These are phyloP conservation scores for Cotesia typhae DNA, from an alignment of 1,140 invertebrate genomes.

Conservation along the genomic window DNA sequence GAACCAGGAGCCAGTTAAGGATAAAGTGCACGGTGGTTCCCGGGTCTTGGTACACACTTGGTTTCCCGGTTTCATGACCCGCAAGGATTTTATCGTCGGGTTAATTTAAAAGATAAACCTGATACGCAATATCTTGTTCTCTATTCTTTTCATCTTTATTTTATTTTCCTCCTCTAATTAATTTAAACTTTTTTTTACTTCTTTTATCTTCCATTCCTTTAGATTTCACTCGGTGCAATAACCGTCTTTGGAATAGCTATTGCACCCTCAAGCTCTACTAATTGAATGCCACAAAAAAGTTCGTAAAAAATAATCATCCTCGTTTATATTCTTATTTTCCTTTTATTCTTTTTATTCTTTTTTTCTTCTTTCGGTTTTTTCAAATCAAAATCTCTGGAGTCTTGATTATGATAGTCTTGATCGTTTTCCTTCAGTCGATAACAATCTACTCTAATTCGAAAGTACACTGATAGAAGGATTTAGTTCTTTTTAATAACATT, in stretches of 20 bases:
- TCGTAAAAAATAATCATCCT: not conserved
- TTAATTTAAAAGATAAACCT: constrained; percentile 40
- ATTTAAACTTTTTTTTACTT: not conserved
- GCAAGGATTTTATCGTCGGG: constrained; percentile 33
- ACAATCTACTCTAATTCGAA: too few species aligned
- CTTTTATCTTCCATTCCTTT: constrained; percentile 8
- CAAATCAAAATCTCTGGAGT: too few species aligned
- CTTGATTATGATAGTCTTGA: too few species aligned
- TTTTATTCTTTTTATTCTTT: not conserved
- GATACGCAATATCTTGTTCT: constrained; percentile 28
- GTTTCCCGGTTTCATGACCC: not conserved
- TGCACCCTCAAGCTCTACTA: constrained; percentile 25
- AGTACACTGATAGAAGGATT: too few species aligned
- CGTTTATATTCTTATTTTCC: too few species aligned
- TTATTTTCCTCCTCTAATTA: constrained; percentile 5
- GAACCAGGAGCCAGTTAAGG: too few species aligned
- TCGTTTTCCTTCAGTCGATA: too few species aligned
- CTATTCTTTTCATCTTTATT: constrained; percentile 8
- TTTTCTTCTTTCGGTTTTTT: not conserved
- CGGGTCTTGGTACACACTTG: not conserved
- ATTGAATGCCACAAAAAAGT: constrained; percentile 22
- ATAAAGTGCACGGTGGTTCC: too few species aligned
- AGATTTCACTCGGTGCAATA: constrained; percentile 14
- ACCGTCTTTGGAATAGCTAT: constrained; percentile 10
- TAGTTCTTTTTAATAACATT: too few species aligned